Base-by-base conservation (phyloP, 2,113 vertebrate species). In the Acanthisitta chloris region DNA sequence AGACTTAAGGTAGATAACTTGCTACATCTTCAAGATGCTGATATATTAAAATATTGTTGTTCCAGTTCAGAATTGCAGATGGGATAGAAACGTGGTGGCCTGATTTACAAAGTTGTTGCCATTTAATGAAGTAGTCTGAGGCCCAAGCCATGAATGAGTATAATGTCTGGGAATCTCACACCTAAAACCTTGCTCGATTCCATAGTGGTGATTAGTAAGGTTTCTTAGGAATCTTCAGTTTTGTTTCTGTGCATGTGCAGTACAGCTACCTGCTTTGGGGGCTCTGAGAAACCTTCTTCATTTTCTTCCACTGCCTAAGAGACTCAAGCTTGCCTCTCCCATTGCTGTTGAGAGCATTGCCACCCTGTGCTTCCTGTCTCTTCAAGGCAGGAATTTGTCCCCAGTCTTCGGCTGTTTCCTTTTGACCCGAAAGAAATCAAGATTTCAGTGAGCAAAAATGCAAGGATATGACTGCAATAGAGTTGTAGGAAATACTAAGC, bases 331-430 rank as follows among this genome's bases (percentile, higher is more conserved):
- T 72, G 14, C n/a, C 74, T 34, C 34, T 67, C 33, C 43, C 12
- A 2, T n/a, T 70, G 59, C 23, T 14, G 16, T 5, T 1, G 3
- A 64, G 36, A 13, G 28, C 2, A 0, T 14, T 46, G 40, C 26
- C 72, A 31, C n/a, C 81, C n/a, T 61, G 6, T 15, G 17, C 9
- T 64, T 65, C 18, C 29, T 25, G 7, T 46, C 40, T 74, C 64
- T 62, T 51, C 6, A 15, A 71, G 52, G 36, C 51, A 59, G 21
- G 38, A 74, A 25, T 78, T 89, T 64, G 24, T 81, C 29, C 42
- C 28, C 12, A 3, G 25, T 26, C 42, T 78, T 78, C n/a, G 33
- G 14, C 25, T 42, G 3, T 71, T 86, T 65, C 42, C 21, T 84
- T 81, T 84, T 65, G 21, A 58, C 43, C 7, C 14, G 2, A 55